Evolutionary conservation across 2,797 vertebrate genomes (phyloP).

Genomic region (Gymnopithys bicolor): DNA sequence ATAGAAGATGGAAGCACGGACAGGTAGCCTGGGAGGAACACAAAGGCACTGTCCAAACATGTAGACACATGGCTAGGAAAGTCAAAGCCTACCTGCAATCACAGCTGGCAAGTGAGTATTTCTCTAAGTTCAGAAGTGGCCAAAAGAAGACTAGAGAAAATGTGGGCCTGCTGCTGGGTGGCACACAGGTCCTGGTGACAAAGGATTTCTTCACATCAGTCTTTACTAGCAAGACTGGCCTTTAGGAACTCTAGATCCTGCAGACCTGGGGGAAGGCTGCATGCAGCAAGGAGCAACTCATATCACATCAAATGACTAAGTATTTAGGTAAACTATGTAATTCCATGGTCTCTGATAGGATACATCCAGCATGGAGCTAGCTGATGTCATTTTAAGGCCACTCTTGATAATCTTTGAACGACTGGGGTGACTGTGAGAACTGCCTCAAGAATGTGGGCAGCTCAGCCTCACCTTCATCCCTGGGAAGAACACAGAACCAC

Average conservation of each 20-base stretch:
- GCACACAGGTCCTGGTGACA: neutral
- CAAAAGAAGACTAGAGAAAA: neutral
- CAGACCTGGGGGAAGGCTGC: neutral
- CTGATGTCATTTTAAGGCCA: neutral
- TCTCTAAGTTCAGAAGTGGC: neutral
- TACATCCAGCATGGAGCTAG: neutral
- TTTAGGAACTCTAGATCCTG: neutral
- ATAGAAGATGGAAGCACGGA: fast-evolving
- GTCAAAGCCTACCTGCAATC: neutral
- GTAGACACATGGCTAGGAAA: neutral
- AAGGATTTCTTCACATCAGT: neutral
- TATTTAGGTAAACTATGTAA: neutral
- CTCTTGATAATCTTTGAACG: neutral
- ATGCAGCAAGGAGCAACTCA: neutral
- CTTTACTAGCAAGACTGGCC: neutral
- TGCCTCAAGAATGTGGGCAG: neutral
- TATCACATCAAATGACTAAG: neutral
- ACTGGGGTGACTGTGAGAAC: neutral
- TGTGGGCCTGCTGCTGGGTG: fast-evolving
- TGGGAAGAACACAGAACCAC: too few species aligned
- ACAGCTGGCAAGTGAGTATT: neutral
- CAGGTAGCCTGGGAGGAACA: neutral
- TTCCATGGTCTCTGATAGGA: neutral
- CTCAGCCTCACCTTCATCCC: neutral
- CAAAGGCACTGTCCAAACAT: neutral